Evolutionary conservation across 2,113 vertebrate genomes (phyloP).

Genomic region (Actinemys pallida): DNA sequence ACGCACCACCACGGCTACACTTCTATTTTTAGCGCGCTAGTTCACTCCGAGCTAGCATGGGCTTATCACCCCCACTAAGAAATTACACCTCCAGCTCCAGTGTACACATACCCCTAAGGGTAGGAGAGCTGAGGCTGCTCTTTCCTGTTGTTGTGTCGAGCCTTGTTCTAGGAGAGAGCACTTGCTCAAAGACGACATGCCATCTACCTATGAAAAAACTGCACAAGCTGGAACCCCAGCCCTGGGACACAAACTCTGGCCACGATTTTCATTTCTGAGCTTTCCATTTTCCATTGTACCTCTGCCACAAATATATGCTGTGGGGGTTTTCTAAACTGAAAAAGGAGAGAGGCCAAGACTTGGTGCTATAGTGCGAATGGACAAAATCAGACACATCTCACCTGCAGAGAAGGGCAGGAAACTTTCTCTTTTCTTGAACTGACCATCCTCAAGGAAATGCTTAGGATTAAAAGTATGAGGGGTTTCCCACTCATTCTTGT

Average conservation of each 20-base stretch:
- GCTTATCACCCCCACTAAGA: no score
- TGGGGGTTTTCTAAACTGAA: neutral
- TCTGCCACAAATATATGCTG: neutral
- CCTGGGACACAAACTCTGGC: rapidly evolving
- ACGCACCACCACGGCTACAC: no score
- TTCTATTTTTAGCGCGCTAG: no score
- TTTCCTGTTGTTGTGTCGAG: no score
- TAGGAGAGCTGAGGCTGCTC: no score
- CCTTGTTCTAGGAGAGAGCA: neutral
- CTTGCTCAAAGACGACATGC: neutral
- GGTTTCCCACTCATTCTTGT: conserved; percentile 84
- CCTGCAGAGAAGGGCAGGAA: conserved; percentile 89
- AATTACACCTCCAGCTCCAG: no score
- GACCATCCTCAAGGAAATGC: conserved; percentile 88
- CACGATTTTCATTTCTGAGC: rapidly evolving
- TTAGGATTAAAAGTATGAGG: conserved; percentile 84
- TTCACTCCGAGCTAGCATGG: no score
- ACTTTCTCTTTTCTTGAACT: conserved; percentile 81
- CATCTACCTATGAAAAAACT: neutral
- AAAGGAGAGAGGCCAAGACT: rapidly evolving
- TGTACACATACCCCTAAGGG: no score
- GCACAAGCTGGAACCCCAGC: neutral
- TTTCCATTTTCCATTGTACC: neutral
- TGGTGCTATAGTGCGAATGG: rapidly evolving
- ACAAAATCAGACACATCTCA: conserved; percentile 50